A percentile compares a stretch with the other conserved stretches of the same genome.
phyloP scores from a whole-genome alignment of 64 coral and sea anemone genomes.

The Hydrozoanthus tunicans region DNA sequence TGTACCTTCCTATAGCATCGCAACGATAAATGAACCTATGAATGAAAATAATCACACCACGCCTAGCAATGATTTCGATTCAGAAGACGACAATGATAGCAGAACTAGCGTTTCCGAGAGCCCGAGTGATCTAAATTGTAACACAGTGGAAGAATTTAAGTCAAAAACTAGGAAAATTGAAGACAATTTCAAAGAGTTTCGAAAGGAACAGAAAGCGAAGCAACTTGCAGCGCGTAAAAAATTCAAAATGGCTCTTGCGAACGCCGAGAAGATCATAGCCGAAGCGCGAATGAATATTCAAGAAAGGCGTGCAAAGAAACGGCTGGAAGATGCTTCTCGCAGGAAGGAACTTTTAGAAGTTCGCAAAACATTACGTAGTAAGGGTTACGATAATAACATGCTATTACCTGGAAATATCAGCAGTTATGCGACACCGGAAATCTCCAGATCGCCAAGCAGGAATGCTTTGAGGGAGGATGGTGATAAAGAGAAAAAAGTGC shows the following conservation, averaged over 20 bases:
- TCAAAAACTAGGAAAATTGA: conserved; percentile 4
- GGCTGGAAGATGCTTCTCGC: conserved; percentile 48
- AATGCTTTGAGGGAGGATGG: background rate
- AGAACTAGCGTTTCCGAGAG: background rate
- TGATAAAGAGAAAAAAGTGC: background rate
- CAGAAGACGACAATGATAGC: background rate
- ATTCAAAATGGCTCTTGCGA: conserved; percentile 22
- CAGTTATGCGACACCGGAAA: background rate
- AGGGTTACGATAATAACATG: background rate
- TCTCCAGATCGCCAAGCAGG: background rate
- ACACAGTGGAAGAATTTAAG: background rate
- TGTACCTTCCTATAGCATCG: background rate
- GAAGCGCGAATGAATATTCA: conserved; percentile 19
- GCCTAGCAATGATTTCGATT: background rate
- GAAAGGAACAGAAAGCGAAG: conserved; percentile 53
- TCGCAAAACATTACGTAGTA: background rate
- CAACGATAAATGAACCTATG: background rate
- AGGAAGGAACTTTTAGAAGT: conserved; percentile 14
- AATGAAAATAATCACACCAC: background rate
- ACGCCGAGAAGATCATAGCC: conserved; percentile 29
- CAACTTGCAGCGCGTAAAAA: conserved; percentile 32
- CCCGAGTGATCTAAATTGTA: background rate
- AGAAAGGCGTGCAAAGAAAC: conserved; percentile 3
- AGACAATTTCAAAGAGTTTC: conserved; percentile 48
- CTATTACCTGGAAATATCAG: background rate